Percentiles rank a stretch among this genome's conserved stretches.
Evolutionary conservation across 2,113 vertebrate genomes (phyloP).

Genomic region (Lutjanus erythropterus): DNA sequence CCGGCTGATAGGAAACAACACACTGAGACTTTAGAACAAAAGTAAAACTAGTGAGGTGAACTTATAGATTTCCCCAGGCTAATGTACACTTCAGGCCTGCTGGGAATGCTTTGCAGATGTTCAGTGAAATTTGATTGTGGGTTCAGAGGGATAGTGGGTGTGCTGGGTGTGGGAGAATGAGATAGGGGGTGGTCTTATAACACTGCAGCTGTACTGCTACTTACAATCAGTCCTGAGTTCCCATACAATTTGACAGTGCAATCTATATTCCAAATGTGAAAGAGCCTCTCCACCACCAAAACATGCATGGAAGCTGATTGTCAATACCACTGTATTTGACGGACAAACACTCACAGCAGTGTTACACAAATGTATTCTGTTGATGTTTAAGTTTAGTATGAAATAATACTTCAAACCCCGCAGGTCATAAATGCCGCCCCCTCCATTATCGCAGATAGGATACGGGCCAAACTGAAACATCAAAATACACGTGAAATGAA

Average conservation of each 20-base stretch:
- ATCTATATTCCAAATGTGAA: constrained; percentile 12
- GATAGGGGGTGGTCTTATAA: not conserved
- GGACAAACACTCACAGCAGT: not conserved
- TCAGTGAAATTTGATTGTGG: constrained; percentile 61
- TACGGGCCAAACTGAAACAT: too few relatives aligned
- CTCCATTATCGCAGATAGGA: too few relatives aligned
- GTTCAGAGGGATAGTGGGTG: constrained; percentile 14
- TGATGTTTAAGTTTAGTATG: not conserved
- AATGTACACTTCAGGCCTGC: constrained; percentile 42
- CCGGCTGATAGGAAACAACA: constrained; percentile 44
- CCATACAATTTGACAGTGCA: constrained; percentile 25
- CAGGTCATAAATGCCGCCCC: too few relatives aligned
- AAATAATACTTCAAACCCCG: not conserved
- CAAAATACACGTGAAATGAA: too few relatives aligned
- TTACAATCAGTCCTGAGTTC: constrained; percentile 29
- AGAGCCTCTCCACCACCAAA: not conserved
- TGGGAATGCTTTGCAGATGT: constrained; percentile 56
- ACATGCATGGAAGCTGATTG: not conserved
- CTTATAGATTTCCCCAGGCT: constrained; percentile 61
- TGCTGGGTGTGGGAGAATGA: not conserved
- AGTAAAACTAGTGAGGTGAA: constrained; percentile 53
- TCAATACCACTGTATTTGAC: not conserved
- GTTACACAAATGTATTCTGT: not conserved
- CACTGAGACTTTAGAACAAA: constrained; percentile 48
- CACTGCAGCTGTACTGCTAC: constrained; percentile 5